Base-by-base conservation (phyloP, 35 echinoderm and acorn worm species). In the Patiria miniata region DNA sequence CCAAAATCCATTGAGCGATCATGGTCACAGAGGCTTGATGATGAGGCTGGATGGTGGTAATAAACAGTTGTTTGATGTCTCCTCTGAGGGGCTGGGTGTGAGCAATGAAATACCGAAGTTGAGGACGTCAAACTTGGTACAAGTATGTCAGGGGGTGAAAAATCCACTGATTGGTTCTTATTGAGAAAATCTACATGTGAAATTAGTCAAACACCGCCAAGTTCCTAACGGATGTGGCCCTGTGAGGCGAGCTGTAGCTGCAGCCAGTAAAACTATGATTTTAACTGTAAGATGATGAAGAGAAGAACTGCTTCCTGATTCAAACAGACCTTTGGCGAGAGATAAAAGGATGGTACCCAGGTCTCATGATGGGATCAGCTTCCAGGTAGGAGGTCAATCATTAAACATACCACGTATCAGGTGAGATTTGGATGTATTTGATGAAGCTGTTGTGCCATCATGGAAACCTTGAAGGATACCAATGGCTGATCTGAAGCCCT, bases 401-500 rank as follows among this genome's bases (percentile, higher is more conserved):
- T 58, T 76, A 28, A 61, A 82, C 55, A 93, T 83, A 1, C 54
- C 85, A 28, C 50, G 29, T 19, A 93, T 10, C 26, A 93, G 39
- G 1, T 68, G 50, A 17, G 34, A 10, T 52, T 83, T 12, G 65
- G 39, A 8, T 23, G 26, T 32, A 76, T 29, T 60, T 36, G 40
- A 17, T 3, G 39, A 40, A n/a, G 87, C 50, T 8, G 23, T 68
- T 51, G 65, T 36, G 17, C 85, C 85, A 56, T 91, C 79, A 34
- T 23, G 40, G 54, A 87, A 83, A 5, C 85, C 91, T 40, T n/a
- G 1, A 54, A 87, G 85, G 36, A 93, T 53, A 10, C 37, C 39
- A 29, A 93, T 83, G 32, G 91, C 91, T 12, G 79, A 93, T 17
- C 61, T 38, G 61, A 87, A 93, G 10, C 79, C 80, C 69, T 47